Conservation (phyloP, 2,888 invertebrate species). For the Polyploca ridens region DNA sequence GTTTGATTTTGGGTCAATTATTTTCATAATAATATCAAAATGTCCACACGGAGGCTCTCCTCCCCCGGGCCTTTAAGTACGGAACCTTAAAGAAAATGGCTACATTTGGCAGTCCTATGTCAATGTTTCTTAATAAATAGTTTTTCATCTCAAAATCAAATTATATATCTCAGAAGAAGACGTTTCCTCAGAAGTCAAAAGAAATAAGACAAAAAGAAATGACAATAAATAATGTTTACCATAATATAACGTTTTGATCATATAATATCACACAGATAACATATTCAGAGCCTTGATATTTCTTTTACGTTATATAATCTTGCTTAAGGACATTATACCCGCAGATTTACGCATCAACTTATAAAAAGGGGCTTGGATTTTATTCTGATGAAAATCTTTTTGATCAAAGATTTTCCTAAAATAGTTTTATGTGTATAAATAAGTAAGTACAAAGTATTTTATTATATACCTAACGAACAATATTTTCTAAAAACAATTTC, state of each 20-base stretch:
- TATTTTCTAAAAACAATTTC: too few species aligned
- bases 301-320: neutral
- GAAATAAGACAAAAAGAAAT: neutral
- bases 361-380: neutral
- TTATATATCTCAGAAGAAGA: too few species aligned
- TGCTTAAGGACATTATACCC: neutral
- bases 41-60: too few species aligned
- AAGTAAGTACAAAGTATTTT: too few species aligned
- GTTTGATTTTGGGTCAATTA: too few species aligned
- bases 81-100: too few species aligned
- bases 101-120: too few species aligned
- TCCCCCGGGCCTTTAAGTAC: too few species aligned
- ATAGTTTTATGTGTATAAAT: neutral
- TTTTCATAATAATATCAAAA: too few species aligned
- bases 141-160: too few species aligned
- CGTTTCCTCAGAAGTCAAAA: neutral
- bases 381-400: neutral
- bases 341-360: neutral
- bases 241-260: neutral
- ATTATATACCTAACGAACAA: too few species aligned
- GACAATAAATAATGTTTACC: neutral
- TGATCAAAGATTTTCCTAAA: neutral
- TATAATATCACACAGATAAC: neutral
- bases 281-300: neutral
- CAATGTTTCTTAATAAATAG: too few species aligned